Base-by-base conservation (phyloP, 2,888 invertebrate species). In the Sinohyriopsis cumingii region DNA sequence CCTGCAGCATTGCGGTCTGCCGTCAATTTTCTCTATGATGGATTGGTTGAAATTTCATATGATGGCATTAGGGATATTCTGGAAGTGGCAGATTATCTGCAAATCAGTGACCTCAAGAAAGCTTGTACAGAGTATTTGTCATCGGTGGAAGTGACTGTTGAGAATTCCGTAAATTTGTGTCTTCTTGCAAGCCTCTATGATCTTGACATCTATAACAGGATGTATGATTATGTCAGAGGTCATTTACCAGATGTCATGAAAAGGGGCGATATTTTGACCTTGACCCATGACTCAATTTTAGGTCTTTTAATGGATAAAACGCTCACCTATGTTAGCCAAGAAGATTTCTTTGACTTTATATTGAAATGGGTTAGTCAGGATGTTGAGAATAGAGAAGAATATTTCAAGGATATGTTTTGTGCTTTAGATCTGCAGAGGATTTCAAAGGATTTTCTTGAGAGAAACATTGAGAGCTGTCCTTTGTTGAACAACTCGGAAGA, bases 41-140 rank as follows among this genome's bases (percentile, higher is more conserved):
- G 85, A 7, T 68, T 63, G 12, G 68, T 81, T 6, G 77, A 78
- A 56, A 71, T 84, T 9, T 71, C 65, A 5, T 79, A 79, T 57
- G 75, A 78, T 19, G 71, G 69, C 12, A 76, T 83, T 6, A 72
- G 75, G 33, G 81, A 82, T 24, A 69, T 84, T 19, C 75, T 85
- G 9, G 81, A 84, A 69, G 82, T 80, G 19, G 83, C 84, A 2
- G 85, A 85, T 67, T 85, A 84, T 63, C 77, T 85, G 24, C 85
- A 85, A 66, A 81, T 85, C 9, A 68, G 70, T 22, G 81, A 82
- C n/a, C 69, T 85, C 33, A 85, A 83, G 63, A 57, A 70, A 54
- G 73, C 76, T 12, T 84, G 84, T 66, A 71, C 78, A 18, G 77
- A 73, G 55, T 83, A 82, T 67, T 72, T 85, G 12, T 61, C 69